Base-by-base conservation (phyloP, 2,888 invertebrate genomes). In the Drosophila phalerata region DNA sequence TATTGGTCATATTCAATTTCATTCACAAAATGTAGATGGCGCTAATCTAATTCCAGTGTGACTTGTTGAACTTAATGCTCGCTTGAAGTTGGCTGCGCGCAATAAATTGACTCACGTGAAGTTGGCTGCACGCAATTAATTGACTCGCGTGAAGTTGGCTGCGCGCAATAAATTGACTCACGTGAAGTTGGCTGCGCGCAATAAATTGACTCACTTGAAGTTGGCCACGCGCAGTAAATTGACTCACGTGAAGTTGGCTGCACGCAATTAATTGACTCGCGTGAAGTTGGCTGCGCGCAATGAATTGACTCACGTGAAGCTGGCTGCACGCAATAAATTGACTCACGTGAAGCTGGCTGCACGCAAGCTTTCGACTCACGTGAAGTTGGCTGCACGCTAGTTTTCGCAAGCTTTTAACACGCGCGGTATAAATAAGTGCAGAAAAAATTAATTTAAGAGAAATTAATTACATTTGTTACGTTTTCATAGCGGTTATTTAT, bases 21-120 rank as follows among this genome's bases (percentile, higher is more conserved):
- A 28, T 40, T 17, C 17, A 13, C 17, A 28, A 42, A 1, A 30
- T 9, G 2, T 42, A 55, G 53, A 22, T 55, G 53, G 42, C 42
- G 53, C 28, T 1, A 13, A 5, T 3, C 2, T 11, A 17, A 17
- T 17, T 1, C 2, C 0, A 4, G 1, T 19, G 5, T 28, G 6
- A 32, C 17, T 19, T 37, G 19, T 49, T 6, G 2, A 34, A 1
- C 13, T 45, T 4, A 1, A 0, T 0, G 10, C 34, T 43, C 43
- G 0, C 28, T 0, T 42, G 13, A 42, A 42, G 42, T 4, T 22
- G 3, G 22, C 22, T 22, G 22, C 2, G 22, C 15, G n/a, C 32
- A 38, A 34, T 11, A 13, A 13, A 13, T 13, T 34, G 13, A 17
- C 40, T 40, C 40, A 2, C 40, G 10, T 10, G 10, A 40, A 40